A percentile compares a stretch with the other conserved stretches of the same genome.
Conservation (phyloP, 1,140 invertebrate genomes). For the Megalopta genalis region DNA sequence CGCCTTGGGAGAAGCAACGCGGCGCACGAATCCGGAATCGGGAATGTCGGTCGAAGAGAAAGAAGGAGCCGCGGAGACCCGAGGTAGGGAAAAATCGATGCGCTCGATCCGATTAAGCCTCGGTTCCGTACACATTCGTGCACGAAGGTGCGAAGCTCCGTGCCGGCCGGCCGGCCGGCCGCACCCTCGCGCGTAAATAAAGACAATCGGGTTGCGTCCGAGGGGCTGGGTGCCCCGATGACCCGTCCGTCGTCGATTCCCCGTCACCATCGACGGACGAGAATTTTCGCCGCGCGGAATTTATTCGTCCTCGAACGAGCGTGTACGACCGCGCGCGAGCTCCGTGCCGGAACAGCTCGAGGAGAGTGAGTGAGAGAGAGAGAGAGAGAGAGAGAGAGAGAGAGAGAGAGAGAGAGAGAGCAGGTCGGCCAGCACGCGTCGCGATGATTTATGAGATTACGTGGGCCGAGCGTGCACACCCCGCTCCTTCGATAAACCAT, state of each 20-base stretch:
- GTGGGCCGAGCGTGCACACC: background rate
- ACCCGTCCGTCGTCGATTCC: background rate
- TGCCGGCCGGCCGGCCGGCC: background rate
- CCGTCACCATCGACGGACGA: no score
- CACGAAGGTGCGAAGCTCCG: slow-evolving; percentile 18
- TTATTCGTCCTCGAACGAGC: background rate
- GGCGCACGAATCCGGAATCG: background rate
- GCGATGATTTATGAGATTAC: slow-evolving; percentile 42
- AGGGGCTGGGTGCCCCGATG: background rate
- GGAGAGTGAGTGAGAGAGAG: no score
- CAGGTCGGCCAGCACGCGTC: background rate
- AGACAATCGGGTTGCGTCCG: slow-evolving; percentile 32
- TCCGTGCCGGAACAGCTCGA: slow-evolving; percentile 1
- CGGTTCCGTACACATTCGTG: slow-evolving; percentile 33
- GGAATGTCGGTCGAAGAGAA: background rate
- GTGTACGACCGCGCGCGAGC: slow-evolving; percentile 1
- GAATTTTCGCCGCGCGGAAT: slow-evolving; percentile 20
- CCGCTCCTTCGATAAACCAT: slow-evolving; percentile 1
- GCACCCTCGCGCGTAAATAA: slow-evolving; percentile 50
- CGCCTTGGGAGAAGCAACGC: background rate
- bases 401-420: no score
- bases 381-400: no score
- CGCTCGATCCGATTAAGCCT: slow-evolving; percentile 67
- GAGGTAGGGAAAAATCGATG: slow-evolving; percentile 62
- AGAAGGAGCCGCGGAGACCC: background rate